A percentile compares a stretch with the other conserved stretches of the same genome.
These are phyloP conservation scores for Cheilosia impressa DNA, from an alignment of 2,888 invertebrate genomes.

Conservation along the genomic window DNA sequence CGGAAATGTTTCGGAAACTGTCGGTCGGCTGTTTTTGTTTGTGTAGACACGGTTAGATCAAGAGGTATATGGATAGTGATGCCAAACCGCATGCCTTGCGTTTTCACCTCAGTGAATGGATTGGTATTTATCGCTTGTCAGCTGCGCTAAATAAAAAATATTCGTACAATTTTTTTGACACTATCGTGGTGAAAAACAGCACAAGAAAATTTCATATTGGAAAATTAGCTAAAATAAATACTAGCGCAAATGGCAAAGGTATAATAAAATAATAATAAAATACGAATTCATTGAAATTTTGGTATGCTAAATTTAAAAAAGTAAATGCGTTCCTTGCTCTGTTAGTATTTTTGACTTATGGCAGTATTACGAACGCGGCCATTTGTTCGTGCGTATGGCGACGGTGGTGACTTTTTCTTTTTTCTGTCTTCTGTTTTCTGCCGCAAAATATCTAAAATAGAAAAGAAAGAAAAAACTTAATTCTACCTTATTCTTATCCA, in stretches of 20 bases:
- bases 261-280: too few species aligned
- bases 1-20: conserved; percentile 51
- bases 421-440: conserved; percentile 54
- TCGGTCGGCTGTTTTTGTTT: conserved; percentile 71
- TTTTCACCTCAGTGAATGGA: conserved; percentile 22
- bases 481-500: conserved; percentile 28
- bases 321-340: too few species aligned
- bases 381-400: conserved; percentile 42
- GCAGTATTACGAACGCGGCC: conserved; percentile 22
- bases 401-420: conserved; percentile 63
- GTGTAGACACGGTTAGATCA: conserved; percentile 40
- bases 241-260: too few species aligned
- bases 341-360: too few species aligned
- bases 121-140: not conserved
- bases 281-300: too few species aligned
- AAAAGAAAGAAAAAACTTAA: conserved; percentile 45
- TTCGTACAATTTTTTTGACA: too few species aligned
- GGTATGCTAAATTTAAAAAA: too few species aligned
- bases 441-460: conserved; percentile 65
- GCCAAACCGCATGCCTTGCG: not conserved
- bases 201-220: too few species aligned
- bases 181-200: too few species aligned
- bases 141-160: too few species aligned
- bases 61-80: conserved; percentile 19
- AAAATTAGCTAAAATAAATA: too few species aligned